Conservation (phyloP, 2,113 vertebrate genomes). For the Barbus barbus region DNA sequence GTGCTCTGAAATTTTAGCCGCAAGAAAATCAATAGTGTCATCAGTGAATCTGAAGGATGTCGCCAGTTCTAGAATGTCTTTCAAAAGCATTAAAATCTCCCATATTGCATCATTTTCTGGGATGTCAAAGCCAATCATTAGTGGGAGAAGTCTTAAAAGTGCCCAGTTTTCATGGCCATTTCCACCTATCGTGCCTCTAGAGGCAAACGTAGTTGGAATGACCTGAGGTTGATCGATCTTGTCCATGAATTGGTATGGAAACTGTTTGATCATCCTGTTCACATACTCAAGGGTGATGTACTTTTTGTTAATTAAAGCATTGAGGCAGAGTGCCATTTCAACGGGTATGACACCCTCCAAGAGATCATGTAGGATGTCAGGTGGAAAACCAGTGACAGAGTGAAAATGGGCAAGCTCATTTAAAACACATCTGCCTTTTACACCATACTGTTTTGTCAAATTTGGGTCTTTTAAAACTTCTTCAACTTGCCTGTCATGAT, state of each 20-base stretch:
- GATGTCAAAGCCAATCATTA: slow-evolving; percentile 28
- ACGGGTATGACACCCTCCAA: not conserved
- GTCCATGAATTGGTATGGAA: slow-evolving; percentile 16
- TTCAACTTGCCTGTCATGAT: not conserved
- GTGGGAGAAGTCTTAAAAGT: no score
- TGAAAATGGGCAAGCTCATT: not conserved
- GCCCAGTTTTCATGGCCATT: slow-evolving; percentile 35
- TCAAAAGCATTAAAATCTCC: slow-evolving; percentile 20
- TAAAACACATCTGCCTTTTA: not conserved
- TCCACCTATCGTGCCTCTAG: slow-evolving; percentile 8
- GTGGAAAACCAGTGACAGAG: no score
- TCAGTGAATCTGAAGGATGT: slow-evolving; percentile 25
- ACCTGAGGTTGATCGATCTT: not conserved
- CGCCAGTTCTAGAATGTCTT: slow-evolving; percentile 29
- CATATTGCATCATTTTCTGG: slow-evolving; percentile 31
- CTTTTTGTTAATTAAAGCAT: not conserved
- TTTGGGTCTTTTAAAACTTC: not conserved
- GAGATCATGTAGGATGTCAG: not conserved
- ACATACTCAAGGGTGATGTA: slow-evolving; percentile 7
- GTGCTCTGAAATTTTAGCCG: slow-evolving; percentile 32
- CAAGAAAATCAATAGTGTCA: slow-evolving; percentile 26
- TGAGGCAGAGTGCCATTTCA: slow-evolving; percentile 13
- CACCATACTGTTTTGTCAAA: not conserved
- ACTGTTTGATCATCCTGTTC: not conserved
- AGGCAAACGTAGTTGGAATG: slow-evolving; percentile 7